Evolutionary conservation across 2,113 vertebrate species (phyloP), one percentile per base, ranked within the genome.

Genomic region (Pterocles orientalis): DNA sequence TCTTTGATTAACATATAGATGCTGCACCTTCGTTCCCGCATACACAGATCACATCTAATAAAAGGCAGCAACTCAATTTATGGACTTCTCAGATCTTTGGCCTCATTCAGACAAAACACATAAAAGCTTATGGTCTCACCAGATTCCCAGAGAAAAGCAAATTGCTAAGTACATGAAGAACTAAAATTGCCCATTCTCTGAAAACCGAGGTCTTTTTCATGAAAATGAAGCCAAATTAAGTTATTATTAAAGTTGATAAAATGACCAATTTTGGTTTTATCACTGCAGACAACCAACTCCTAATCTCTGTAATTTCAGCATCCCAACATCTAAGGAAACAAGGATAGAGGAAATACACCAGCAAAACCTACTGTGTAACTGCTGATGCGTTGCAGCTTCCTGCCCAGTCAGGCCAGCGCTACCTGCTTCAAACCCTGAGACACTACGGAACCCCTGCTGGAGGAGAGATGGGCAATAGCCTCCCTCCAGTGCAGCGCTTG

Each of bases 21-120:
- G 21, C 45, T 4, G 60, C 80, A 33, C 34, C 68, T 61, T 70
- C n/a, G 16, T 7, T 23, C 41, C 78, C 0, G 0, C 8, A 21
- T 15, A 33, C 7, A 12, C 1, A 47, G 41, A 39, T 23, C 34
- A 24, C 39, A 50, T 82, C 86, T 23, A 36, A 26, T 18, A 58
- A 21, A 50, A 50, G 53, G 48, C 36, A 43, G 0, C 13, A 31
- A 24, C 7, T 33, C 45, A 7, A 9, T 28, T 80, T 33, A 18
- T 14, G 48, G 73, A 41, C 39, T 82, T 19, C 29, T 73, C 17
- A 12, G 45, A 47, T 65, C 45, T 70, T 41, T 51, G 61, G 66
- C 50, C 47, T 88, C 56, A 45, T 82, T 61, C 36, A 56, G 69
- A 57, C 48, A 66, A 64, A 86, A 33, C 21, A 34, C 1, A 1